Evolutionary conservation across 2,888 invertebrate genomes (phyloP).

Genomic region (Hermodice carunculata): DNA sequence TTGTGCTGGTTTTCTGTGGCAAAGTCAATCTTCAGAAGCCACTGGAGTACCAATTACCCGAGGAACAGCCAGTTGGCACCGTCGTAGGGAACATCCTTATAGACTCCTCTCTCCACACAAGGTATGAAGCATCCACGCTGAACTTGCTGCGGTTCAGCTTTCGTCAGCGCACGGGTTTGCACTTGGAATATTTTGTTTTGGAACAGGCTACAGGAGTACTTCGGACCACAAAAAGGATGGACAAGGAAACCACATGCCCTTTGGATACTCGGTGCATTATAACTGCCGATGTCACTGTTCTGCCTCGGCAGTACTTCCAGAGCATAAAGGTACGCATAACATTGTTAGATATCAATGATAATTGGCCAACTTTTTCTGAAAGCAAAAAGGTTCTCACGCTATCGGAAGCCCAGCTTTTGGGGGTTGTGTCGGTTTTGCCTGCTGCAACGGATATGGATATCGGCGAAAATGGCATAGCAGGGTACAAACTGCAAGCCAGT

Average conservation of each 20-base stretch:
- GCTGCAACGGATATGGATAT: conserved; percentile 21
- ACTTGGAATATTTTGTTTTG: too few relatives aligned
- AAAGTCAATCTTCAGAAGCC: too few relatives aligned
- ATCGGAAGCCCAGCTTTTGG: conserved; percentile 20
- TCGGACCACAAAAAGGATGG: conserved; percentile 11
- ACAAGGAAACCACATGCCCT: conserved; percentile 23
- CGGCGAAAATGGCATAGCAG: conserved; percentile 26
- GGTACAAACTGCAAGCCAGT: conserved; percentile 23
- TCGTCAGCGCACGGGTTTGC: too few relatives aligned
- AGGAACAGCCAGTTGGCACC: conserved; percentile 53
- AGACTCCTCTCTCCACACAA: conserved; percentile 64
- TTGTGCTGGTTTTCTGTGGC: too few relatives aligned
- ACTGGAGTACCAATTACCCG: too few relatives aligned
- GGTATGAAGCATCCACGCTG: conserved; percentile 18
- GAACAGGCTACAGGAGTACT: conserved; percentile 24
- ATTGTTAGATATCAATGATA: conserved; percentile 25
- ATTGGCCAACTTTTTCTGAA: conserved; percentile 24
- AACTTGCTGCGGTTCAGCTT: conserved; percentile 34
- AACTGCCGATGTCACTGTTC: conserved; percentile 12
- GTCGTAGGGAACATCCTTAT: conserved; percentile 50
- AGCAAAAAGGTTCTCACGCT: conserved; percentile 2
- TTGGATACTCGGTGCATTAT: conserved; percentile 1
- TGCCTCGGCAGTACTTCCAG: conserved; percentile 16
- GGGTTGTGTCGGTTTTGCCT: conserved; percentile 15
- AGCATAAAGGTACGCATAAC: conserved; percentile 20